Conservation (phyloP, 2,888 invertebrate species). For the Liodrosophila aerea region DNA sequence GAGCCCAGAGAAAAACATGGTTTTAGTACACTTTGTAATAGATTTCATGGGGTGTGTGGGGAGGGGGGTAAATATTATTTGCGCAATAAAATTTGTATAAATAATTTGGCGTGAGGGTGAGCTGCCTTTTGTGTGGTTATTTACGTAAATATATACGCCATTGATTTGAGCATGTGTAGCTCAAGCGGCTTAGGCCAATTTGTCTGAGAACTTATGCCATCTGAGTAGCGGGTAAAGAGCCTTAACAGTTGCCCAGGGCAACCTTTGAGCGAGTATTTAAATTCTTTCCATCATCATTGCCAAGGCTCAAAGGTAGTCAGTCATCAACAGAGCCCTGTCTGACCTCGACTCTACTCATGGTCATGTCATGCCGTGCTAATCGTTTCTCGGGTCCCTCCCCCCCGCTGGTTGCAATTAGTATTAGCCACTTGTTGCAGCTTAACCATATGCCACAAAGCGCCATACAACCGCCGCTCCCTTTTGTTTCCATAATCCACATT, state of each 20-base stretch:
- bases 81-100: constrained; percentile 25
- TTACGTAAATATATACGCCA: background rate
- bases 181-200: constrained; percentile 65
- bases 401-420: constrained; percentile 53
- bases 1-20: constrained; percentile 6
- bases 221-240: constrained; percentile 39
- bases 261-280: constrained; percentile 23
- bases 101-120: constrained; percentile 27
- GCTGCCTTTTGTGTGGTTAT: background rate
- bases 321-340: background rate
- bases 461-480: background rate
- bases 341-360: constrained; percentile 10
- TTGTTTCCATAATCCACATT: constrained; percentile 17
- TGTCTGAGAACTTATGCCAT: constrained; percentile 45
- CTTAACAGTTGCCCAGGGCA: constrained; percentile 23
- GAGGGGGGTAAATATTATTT: too few species aligned
- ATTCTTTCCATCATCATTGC: constrained; percentile 2
- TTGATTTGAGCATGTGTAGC: background rate
- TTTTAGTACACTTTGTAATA: too few species aligned
- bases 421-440: constrained; percentile 48
- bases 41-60: too few species aligned
- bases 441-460: constrained; percentile 7
- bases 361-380: constrained; percentile 26
- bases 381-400: too few species aligned
- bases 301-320: background rate